Base-by-base conservation (phyloP, 2,113 vertebrate genomes). In the Salvelinus alpinus region DNA sequence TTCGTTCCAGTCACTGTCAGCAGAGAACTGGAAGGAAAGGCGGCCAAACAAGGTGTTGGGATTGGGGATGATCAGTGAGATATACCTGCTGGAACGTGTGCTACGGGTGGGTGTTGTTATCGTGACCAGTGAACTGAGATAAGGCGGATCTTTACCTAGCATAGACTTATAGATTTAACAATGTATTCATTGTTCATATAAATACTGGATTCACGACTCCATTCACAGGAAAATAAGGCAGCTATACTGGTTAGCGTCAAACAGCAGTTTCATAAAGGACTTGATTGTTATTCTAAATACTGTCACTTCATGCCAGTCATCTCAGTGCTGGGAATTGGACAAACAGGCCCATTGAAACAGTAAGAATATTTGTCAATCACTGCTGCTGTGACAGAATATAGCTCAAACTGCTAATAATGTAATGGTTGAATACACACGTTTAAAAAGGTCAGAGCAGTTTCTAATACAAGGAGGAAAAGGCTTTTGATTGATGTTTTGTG, bases 281-380 rank as follows among this genome's bases (percentile, higher is more conserved):
- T 64, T 38, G 20, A 44, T 67, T 67, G 14, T 29, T 20, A 81
- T 54, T 79, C 68, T 64, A 44, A 67, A n/a, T 12, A 31, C n/a
- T 38, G 72, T 48, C 11, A 59, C 62, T 69, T n/a, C 54, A 59
- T 54, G n/a, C 69, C 48, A 24, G 31, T 73, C 34, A 78, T 77
- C 81, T 82, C 83, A 86, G 83, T 80, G 81, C 59, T 27, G 59
- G 77, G 64, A 44, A 83, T 67, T 67, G 12, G 14, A 86, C 75
- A 67, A 78, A 29, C 44, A 29, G 47, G 75, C 60, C 7, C 7
- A 29, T 73, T 2, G 29, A 51, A 76, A 74, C 34, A 71, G 18
- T 51, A 8, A 71, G 68, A 6, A 57, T 20, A 75, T 80, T 76
- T 78, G 70, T 76, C 68, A 54, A 75, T 78, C 70, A 44, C n/a